These are phyloP conservation scores for Cecropterus lyciades DNA, from an alignment of 1,140 invertebrate species.

Conservation along the genomic window DNA sequence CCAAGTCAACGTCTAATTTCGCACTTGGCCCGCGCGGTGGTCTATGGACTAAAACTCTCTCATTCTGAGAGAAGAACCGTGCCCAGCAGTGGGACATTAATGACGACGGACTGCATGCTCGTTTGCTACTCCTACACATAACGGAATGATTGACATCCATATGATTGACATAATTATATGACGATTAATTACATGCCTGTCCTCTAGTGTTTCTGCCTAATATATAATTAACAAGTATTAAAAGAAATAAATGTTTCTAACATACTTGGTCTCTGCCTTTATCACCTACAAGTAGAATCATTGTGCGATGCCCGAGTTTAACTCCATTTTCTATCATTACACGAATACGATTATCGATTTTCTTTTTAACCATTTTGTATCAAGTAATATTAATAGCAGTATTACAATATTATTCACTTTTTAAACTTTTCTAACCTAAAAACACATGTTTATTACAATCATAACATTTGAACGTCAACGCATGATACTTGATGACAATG, in stretches of 20 bases:
- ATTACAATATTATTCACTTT: slow-evolving; percentile 28
- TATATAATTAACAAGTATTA: neutral
- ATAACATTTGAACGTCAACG: neutral
- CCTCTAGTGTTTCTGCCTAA: too few relatives aligned
- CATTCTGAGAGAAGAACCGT: too few relatives aligned
- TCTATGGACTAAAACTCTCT: too few relatives aligned
- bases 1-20: too few relatives aligned
- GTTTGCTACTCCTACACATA: too few relatives aligned
- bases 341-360: slow-evolving; percentile 98
- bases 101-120: too few relatives aligned
- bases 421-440: slow-evolving; percentile 60
- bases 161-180: too few relatives aligned
- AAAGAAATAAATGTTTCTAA: too few relatives aligned
- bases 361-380: slow-evolving; percentile 93
- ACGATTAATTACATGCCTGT: too few relatives aligned
- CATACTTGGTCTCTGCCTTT: slow-evolving; percentile 97
- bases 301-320: slow-evolving; percentile 92
- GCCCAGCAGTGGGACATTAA: too few relatives aligned
- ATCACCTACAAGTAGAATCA: slow-evolving; percentile 98
- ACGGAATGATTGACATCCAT: too few relatives aligned
- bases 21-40: too few relatives aligned
- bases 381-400: slow-evolving; percentile 17
- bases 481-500: neutral
- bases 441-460: slow-evolving; percentile 39
- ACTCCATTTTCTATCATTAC: slow-evolving; percentile 99